Evolutionary conservation across 2,113 vertebrate genomes (phyloP).

Genomic region (Odontesthes bonariensis): DNA sequence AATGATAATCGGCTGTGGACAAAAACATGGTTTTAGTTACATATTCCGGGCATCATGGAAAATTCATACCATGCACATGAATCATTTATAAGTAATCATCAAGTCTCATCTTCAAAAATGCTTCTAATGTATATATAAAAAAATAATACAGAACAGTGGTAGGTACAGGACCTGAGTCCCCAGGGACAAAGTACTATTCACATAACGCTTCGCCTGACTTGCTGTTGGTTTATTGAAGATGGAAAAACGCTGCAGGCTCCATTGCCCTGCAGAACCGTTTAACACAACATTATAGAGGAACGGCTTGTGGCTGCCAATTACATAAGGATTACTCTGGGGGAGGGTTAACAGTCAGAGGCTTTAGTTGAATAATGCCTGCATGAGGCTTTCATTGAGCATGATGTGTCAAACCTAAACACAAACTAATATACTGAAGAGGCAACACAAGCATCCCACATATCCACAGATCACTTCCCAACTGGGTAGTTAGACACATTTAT

Average conservation of each 20-base stretch:
- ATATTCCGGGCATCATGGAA: slow-evolving; percentile 55
- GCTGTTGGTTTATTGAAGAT: slow-evolving; percentile 37
- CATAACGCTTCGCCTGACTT: slow-evolving; percentile 45
- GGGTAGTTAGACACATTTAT: background rate
- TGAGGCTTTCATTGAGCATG: slow-evolving; percentile 24
- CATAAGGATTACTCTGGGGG: slow-evolving; percentile 61
- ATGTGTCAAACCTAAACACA: slow-evolving; percentile 19
- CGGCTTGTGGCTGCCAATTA: slow-evolving; percentile 57
- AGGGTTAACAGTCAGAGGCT: slow-evolving; percentile 55
- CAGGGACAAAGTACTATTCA: slow-evolving; percentile 36
- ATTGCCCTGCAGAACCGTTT: slow-evolving; percentile 57
- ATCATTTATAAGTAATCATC: slow-evolving; percentile 63
- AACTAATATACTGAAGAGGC: slow-evolving; percentile 21
- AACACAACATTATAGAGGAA: slow-evolving; percentile 58
- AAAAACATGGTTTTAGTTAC: slow-evolving; percentile 29
- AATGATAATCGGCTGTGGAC: slow-evolving; percentile 25
- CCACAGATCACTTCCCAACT: background rate
- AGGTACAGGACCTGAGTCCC: slow-evolving; percentile 49
- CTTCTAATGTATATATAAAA: background rate
- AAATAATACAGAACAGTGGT: slow-evolving; percentile 62
- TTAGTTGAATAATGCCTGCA: slow-evolving; percentile 50
- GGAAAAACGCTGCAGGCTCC: slow-evolving; percentile 35
- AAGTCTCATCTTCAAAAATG: slow-evolving; percentile 61
- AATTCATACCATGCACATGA: slow-evolving; percentile 56
- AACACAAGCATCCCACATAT: background rate